These are phyloP conservation scores for Therioaphis trifolii DNA, from an alignment of 2,888 invertebrate genomes.

Conservation along the genomic window DNA sequence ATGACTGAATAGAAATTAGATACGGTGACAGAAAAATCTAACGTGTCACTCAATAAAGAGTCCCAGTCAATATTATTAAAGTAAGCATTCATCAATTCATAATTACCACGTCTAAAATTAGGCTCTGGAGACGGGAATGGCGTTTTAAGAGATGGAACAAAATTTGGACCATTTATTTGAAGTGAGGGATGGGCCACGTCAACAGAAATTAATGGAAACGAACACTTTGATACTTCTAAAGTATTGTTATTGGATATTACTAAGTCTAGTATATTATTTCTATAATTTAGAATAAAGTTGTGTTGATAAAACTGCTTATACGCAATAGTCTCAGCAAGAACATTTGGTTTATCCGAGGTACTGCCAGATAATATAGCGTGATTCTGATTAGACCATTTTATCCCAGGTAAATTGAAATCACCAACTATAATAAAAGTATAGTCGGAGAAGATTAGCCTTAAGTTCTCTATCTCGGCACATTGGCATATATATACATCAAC, in stretches of 20 bases:
- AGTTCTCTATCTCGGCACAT: not conserved
- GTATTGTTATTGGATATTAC: slow-evolving; percentile 2
- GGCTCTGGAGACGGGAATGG: too few relatives aligned
- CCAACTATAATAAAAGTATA: slow-evolving; percentile 31
- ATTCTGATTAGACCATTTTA: slow-evolving; percentile 20
- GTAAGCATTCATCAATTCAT: too few relatives aligned
- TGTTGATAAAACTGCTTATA: slow-evolving; percentile 1
- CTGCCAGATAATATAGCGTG: not conserved
- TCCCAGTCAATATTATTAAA: too few relatives aligned
- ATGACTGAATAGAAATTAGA: too few relatives aligned
- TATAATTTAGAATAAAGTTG: slow-evolving; percentile 36
- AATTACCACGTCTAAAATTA: too few relatives aligned
- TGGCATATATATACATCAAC: not conserved
- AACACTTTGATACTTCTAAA: slow-evolving; percentile 22
- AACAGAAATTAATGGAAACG: slow-evolving; percentile 17
- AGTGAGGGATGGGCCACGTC: not conserved
- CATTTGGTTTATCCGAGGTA: not conserved
- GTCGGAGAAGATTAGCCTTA: not conserved
- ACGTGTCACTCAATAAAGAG: too few relatives aligned
- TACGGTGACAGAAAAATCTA: too few relatives aligned
- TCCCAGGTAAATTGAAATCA: slow-evolving; percentile 33
- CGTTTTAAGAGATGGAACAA: not conserved
- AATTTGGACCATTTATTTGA: slow-evolving; percentile 29
- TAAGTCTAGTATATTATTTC: slow-evolving; percentile 38
- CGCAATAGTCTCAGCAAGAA: slow-evolving; percentile 10